Evolutionary conservation across 2,113 vertebrate genomes (phyloP).

Genomic region (Psittacara wagleri): DNA sequence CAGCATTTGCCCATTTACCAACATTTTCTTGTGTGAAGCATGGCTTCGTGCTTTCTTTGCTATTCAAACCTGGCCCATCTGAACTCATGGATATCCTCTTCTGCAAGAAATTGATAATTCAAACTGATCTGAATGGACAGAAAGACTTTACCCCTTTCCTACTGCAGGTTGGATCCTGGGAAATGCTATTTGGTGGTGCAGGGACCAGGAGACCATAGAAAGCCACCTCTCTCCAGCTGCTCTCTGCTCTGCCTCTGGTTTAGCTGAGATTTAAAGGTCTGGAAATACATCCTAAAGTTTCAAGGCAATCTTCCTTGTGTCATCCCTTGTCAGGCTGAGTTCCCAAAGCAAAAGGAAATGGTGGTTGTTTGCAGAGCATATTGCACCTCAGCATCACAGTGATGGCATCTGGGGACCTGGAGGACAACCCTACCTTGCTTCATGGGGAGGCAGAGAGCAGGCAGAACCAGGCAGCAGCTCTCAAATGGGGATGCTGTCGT

Average conservation of each 20-base stretch:
- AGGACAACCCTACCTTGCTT: not conserved
- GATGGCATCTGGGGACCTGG: not conserved
- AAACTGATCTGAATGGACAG: not conserved
- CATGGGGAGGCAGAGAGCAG: not conserved
- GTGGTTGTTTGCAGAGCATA: rapidly evolving
- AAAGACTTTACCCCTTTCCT: not conserved
- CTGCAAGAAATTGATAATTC: not conserved
- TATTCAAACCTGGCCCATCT: not conserved
- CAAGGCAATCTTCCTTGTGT: not conserved
- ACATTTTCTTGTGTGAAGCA: not conserved
- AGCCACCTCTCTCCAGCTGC: not conserved
- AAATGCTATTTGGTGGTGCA: not conserved
- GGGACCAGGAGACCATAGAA: not conserved
- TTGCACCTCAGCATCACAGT: not conserved
- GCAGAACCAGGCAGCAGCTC: not conserved
- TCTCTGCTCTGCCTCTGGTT: not conserved
- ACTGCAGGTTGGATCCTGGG: not conserved
- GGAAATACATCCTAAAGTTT: not conserved
- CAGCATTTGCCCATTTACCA: not conserved
- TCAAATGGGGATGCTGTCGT: not conserved
- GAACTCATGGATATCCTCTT: not conserved
- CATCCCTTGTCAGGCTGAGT: not conserved
- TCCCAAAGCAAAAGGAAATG: not conserved
- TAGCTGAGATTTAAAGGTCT: not conserved
- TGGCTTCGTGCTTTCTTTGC: not conserved